Conservation (phyloP, 2,113 vertebrate genomes). For the Pipra filicauda region DNA sequence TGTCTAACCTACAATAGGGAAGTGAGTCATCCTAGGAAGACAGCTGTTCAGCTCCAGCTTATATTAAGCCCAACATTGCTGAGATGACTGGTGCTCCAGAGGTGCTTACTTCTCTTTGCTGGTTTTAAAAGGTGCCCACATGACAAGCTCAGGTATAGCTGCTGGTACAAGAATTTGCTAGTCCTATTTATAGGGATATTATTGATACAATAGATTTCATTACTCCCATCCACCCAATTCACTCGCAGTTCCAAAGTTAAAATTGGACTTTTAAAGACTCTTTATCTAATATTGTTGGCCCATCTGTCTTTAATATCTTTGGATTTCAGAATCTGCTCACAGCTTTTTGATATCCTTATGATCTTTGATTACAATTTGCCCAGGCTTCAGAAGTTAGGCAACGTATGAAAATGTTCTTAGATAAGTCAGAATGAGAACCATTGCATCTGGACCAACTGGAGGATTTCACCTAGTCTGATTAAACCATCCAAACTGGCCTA, state of each 20-base stretch:
- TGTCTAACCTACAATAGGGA: background rate
- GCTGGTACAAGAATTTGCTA: background rate
- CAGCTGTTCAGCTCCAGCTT: background rate
- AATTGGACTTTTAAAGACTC: background rate
- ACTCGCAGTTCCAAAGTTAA: background rate
- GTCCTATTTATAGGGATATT: background rate
- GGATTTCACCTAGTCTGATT: background rate
- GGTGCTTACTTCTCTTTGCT: background rate
- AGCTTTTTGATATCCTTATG: background rate
- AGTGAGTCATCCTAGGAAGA: background rate
- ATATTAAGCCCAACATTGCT: background rate
- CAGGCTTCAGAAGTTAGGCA: background rate
- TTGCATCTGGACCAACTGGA: background rate
- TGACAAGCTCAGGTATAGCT: background rate
- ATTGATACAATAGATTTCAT: background rate
- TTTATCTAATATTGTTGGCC: background rate
- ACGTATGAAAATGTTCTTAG: background rate
- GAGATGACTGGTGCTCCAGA: background rate
- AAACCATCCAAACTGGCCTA: background rate
- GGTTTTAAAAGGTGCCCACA: background rate
- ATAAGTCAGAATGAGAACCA: background rate
- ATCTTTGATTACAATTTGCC: background rate
- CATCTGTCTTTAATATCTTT: background rate
- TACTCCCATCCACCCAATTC: background rate
- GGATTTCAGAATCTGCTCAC: background rate